A percentile compares a stretch with the other conserved stretches of the same genome.
These are phyloP conservation scores for Lycaon pictus DNA, from an alignment of 2,113 vertebrate species.

Conservation along the genomic window DNA sequence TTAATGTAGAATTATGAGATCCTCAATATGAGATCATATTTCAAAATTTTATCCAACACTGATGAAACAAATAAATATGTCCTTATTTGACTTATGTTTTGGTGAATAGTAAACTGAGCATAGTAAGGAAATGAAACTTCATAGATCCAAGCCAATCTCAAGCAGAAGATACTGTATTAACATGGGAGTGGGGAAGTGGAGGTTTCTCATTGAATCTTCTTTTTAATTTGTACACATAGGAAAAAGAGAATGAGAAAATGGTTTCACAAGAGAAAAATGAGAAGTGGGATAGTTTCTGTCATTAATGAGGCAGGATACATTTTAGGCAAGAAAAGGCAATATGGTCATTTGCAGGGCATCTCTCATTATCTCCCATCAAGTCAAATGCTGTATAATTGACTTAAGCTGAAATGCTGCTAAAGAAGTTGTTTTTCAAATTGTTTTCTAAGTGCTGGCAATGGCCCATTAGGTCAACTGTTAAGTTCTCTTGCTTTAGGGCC, in stretches of 20 bases:
- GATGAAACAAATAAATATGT: conserved; percentile 18
- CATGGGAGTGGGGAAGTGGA: neutral
- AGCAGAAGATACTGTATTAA: neutral
- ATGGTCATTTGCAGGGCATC: neutral
- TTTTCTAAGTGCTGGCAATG: neutral
- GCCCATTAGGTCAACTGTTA: neutral
- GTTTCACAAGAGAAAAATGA: conserved; percentile 23
- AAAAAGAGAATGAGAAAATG: neutral
- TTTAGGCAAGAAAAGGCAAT: neutral
- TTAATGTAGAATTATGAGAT: neutral
- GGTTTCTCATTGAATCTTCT: neutral
- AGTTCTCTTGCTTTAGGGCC: neutral
- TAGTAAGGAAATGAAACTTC: neutral
- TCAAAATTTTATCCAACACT: neutral
- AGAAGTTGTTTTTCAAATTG: conserved; percentile 28
- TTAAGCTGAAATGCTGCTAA: conserved; percentile 2
- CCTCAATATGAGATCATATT: neutral
- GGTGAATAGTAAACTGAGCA: neutral
- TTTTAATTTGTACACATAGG: neutral
- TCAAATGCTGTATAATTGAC: neutral
- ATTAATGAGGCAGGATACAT: neutral
- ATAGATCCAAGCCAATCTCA: neutral
- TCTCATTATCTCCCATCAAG: neutral
- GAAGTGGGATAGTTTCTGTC: neutral
- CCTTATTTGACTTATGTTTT: conserved; percentile 27